Evolutionary conservation across 2,113 vertebrate genomes (phyloP), one percentile per base, ranked within the genome.

Genomic region (Morone chrysops): DNA sequence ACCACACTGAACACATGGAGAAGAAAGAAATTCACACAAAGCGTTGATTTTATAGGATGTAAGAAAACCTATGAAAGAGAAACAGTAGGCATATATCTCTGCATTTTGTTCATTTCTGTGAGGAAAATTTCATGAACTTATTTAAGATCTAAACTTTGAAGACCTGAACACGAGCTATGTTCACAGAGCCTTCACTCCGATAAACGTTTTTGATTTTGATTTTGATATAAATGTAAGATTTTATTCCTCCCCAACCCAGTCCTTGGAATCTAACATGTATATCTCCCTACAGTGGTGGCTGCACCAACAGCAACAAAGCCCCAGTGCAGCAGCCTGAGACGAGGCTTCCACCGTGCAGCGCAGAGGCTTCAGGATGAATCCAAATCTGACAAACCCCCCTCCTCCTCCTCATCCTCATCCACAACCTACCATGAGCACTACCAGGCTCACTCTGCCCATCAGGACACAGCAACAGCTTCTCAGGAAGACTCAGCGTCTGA

Each of bases 281-380:
- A 36, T 7, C 16, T 18, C 45, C 0, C n/a, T 75, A 1, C 88
- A 95, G 91, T 86, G 48, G 80, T 85, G 38, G 56, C 88, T 69
- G 78, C 73, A 14, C 88, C 91, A 22, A 40, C 87, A 60, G 59
- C 82, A n/a, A 20, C 75, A 43, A 70, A 5, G 51, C 86, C 69
- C 43, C 89, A 82, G 59, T 78, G 83, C 45, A 38, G 13, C 68
- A 62, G 62, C 72, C 74, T 89, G 63, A 91, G 76, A 25, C 74
- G 90, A 66, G 75, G 82, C 47, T 91, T 96, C 78, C 93, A 89
- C 65, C 17, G 82, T 10, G 77, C 94, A 20, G 84, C 82, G 0
- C 61, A 88, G 69, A 90, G 85, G 82, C 75, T 93, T 36, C 90
- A 94, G 59, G 94, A 95, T 12, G 92, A 93, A 25, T 82, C 79